Percentiles rank a stretch among this genome's conserved stretches.
Conservation (phyloP, 1,140 invertebrate species). For the Trinorchestia longiramus region DNA sequence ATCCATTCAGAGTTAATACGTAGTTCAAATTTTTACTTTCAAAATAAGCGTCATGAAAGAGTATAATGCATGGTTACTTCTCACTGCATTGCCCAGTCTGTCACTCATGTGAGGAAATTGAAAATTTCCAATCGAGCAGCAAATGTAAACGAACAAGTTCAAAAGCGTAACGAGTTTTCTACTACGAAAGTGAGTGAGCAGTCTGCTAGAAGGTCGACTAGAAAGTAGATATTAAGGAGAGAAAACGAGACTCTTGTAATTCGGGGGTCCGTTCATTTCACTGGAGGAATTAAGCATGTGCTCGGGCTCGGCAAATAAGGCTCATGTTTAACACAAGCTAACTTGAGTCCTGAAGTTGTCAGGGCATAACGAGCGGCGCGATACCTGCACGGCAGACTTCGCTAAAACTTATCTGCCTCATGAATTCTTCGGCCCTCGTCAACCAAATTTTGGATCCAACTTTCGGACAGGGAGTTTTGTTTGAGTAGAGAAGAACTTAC, state of each 20-base stretch:
- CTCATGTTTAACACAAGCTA: conserved; percentile 11
- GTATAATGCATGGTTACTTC: background rate
- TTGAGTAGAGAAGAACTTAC: background rate
- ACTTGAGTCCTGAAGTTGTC: conserved; percentile 34
- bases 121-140: background rate
- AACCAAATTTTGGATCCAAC: background rate
- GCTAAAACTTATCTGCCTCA: conserved; percentile 7
- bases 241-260: background rate
- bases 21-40: background rate
- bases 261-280: background rate
- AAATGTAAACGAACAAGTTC: background rate
- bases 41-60: background rate
- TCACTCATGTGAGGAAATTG: background rate
- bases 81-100: background rate
- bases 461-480: background rate
- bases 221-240: background rate
- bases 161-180: background rate
- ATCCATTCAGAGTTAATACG: background rate
- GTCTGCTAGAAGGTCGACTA: background rate
- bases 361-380: conserved; percentile 5
- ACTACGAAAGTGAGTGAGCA: background rate
- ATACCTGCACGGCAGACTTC: conserved; percentile 8
- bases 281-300: background rate
- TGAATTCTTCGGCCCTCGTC: background rate
- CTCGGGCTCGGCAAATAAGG: conserved; percentile 18